Conservation (phyloP, 2,797 vertebrate genomes). For the Anisognathus igniventris region DNA sequence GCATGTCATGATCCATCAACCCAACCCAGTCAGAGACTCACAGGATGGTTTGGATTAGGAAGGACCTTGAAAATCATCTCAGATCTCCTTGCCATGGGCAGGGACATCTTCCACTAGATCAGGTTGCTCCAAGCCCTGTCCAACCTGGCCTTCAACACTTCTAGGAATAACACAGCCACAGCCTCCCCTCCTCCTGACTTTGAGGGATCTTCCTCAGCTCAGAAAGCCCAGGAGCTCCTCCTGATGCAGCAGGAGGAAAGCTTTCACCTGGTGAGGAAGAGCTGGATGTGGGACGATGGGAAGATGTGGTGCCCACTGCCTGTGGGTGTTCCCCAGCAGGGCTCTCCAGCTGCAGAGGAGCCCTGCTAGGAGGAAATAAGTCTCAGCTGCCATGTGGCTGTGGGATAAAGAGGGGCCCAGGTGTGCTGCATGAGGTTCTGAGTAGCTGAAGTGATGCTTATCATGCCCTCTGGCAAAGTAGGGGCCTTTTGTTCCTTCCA, state of each 20-base stretch:
- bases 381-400: background rate
- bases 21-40: background rate
- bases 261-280: background rate
- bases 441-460: background rate
- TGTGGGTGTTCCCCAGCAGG: background rate
- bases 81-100: background rate
- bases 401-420: background rate
- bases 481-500: background rate
- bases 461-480: background rate
- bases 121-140: background rate
- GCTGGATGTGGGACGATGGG: background rate
- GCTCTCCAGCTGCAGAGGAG: background rate
- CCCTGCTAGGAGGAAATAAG: background rate
- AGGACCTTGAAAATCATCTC: background rate
- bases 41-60: background rate
- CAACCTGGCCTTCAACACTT: background rate
- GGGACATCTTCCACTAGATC: background rate
- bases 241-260: background rate
- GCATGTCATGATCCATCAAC: background rate
- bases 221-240: background rate
- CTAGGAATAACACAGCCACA: background rate
- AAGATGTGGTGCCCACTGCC: background rate
- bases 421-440: background rate
- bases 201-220: background rate
- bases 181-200: background rate